Conservation (phyloP, 2,888 invertebrate genomes). For the Sicus ferrugineus region DNA sequence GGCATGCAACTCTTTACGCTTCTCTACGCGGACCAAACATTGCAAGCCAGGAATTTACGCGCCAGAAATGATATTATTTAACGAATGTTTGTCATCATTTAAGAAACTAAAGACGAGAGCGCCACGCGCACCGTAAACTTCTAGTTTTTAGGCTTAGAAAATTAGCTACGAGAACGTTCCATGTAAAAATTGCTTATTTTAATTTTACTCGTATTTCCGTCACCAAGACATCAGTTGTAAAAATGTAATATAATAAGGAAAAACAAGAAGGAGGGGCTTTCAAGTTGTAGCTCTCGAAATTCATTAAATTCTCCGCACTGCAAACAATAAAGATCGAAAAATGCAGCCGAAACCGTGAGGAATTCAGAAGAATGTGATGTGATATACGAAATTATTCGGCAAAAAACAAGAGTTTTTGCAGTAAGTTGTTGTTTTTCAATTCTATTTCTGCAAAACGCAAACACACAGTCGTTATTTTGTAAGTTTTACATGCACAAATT, state of each 20-base stretch:
- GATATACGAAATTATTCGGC: too few species aligned
- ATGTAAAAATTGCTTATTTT: constrained; percentile 13
- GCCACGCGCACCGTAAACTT: neutral
- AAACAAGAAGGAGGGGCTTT: too few species aligned
- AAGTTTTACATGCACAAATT: too few species aligned
- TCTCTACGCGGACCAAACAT: neutral
- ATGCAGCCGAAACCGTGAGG: too few species aligned
- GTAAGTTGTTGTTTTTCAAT: too few species aligned
- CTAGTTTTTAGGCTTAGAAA: neutral
- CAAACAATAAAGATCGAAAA: too few species aligned
- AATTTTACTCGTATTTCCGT: constrained; percentile 6
- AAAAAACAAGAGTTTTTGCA: too few species aligned
- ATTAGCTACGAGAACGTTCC: constrained; percentile 6
- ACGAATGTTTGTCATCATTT: neutral
- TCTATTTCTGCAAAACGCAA: too few species aligned
- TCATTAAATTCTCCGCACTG: too few species aligned
- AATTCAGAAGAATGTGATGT: too few species aligned
- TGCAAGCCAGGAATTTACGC: constrained; percentile 9
- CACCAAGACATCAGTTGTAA: constrained; percentile 7
- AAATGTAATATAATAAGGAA: neutral
- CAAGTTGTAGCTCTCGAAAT: too few species aligned
- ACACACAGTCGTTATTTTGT: too few species aligned
- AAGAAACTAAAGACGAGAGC: neutral
- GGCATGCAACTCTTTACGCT: neutral
- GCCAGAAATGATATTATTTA: constrained; percentile 5